Percentiles rank a stretch among this genome's conserved stretches.
Evolutionary conservation across 2,797 vertebrate species (phyloP).

Genomic region (Takifugu ocellatus): DNA sequence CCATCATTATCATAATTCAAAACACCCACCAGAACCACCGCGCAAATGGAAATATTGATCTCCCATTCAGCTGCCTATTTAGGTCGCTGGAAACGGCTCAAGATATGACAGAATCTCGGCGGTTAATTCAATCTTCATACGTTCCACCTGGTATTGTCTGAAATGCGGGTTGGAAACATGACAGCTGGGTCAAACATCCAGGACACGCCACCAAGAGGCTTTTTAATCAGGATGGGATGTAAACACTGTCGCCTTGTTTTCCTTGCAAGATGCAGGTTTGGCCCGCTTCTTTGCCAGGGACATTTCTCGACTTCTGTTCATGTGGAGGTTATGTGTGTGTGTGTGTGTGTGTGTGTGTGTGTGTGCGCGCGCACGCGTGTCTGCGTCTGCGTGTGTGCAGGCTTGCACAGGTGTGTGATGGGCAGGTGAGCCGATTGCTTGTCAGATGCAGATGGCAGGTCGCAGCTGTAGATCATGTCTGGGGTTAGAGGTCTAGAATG

Average conservation of each 20-base stretch:
- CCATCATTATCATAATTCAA: slow-evolving; percentile 47
- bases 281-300: neutral
- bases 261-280: slow-evolving; percentile 7
- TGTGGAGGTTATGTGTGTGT: neutral
- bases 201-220: neutral
- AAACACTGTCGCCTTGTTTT: slow-evolving; percentile 27
- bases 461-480: slow-evolving; percentile 60
- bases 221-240: slow-evolving; percentile 17
- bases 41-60: slow-evolving; percentile 60
- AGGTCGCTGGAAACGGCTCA: slow-evolving; percentile 10
- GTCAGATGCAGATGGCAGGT: slow-evolving; percentile 54
- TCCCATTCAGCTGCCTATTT: slow-evolving; percentile 21
- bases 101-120: slow-evolving; percentile 12
- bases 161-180: neutral
- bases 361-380: neutral
- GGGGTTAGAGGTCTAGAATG: slow-evolving; percentile 35
- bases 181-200: slow-evolving; percentile 1
- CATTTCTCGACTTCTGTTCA: neutral
- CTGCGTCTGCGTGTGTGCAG: slow-evolving; percentile 8
- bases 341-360: neutral
- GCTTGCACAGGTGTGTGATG: slow-evolving; percentile 8
- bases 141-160: neutral
- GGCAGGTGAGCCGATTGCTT: slow-evolving; percentile 24
- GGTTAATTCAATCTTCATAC: slow-evolving; percentile 35
- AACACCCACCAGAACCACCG: slow-evolving; percentile 45